These are phyloP conservation scores for Pseudopipra pipra DNA, from an alignment of 2,113 vertebrate genomes.

Conservation along the genomic window DNA sequence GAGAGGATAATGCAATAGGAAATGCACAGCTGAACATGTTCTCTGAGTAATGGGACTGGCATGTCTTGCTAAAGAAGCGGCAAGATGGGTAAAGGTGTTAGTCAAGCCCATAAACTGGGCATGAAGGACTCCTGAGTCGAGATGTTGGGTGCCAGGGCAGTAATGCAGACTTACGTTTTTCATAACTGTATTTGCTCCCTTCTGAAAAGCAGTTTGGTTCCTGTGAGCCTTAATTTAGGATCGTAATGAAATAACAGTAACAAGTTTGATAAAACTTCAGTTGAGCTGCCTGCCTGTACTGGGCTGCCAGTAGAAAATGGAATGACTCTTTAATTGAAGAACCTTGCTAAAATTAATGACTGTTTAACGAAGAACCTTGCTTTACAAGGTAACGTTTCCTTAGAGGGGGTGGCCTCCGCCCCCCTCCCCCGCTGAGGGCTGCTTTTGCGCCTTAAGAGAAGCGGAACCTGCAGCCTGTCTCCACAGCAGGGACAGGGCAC, in stretches of 20 bases:
- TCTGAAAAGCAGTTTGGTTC: too few species aligned
- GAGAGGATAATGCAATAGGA: neutral
- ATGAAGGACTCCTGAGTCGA: accelerated
- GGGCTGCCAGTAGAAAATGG: accelerated
- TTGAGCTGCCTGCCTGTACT: accelerated
- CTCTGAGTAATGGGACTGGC: accelerated
- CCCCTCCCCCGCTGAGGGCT: neutral
- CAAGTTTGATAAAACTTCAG: accelerated
- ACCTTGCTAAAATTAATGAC: neutral
- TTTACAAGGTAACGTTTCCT: neutral
- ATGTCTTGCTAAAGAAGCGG: accelerated
- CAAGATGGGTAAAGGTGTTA: neutral
- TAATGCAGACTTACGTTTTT: accelerated
- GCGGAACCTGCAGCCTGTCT: accelerated
- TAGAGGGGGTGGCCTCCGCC: neutral
- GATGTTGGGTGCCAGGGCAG: accelerated
- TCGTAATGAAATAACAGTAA: neutral
- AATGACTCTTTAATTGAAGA: accelerated
- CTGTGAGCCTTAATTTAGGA: accelerated
- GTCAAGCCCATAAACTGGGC: accelerated
- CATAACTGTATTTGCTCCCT: accelerated
- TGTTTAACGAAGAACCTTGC: accelerated
- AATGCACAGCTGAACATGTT: accelerated
- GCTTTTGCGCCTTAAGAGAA: too few species aligned
- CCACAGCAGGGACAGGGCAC: accelerated